Percentiles rank a stretch among this genome's conserved stretches.
Conservation (phyloP, 2,888 invertebrate genomes). For the Lobophora halterata region DNA sequence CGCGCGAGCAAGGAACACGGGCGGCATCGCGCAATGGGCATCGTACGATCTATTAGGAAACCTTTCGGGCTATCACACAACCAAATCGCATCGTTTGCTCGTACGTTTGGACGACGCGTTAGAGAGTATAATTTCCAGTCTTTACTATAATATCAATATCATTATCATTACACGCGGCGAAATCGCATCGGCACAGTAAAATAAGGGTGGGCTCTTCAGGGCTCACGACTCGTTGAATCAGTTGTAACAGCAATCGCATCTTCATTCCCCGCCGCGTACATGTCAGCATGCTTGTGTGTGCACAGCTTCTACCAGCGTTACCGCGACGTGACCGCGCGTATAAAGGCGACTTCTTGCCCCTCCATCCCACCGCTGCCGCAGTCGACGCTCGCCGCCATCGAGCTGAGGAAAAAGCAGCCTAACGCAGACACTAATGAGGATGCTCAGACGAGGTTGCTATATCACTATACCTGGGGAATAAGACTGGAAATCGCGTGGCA, state of each 20-base stretch:
- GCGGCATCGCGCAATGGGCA: no score
- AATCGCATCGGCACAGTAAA: no score
- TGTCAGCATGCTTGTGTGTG: constrained; percentile 51
- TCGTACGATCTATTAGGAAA: no score
- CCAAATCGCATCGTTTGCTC: no score
- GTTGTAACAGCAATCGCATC: constrained; percentile 13
- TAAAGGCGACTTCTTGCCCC: constrained; percentile 92
- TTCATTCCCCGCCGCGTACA: constrained; percentile 17
- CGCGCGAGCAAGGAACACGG: no score
- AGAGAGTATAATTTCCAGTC: no score
- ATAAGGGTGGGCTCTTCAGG: no score
- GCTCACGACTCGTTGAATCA: no score
- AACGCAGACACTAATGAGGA: constrained; percentile 68
- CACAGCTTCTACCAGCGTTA: constrained; percentile 94
- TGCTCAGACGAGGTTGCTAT: constrained; percentile 71
- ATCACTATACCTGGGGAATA: constrained; percentile 10
- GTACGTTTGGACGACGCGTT: no score
- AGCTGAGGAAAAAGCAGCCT: constrained; percentile 61
- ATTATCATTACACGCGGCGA: no score
- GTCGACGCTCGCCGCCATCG: constrained; percentile 53
- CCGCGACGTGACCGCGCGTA: constrained; percentile 92
- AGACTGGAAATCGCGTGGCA: constrained; percentile 7
- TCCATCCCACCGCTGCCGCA: constrained; percentile 84
- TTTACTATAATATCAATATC: no score
- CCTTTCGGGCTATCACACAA: no score